phyloP scores from a whole-genome alignment of 2,888 invertebrate genomes.

The Temnothorax rugatulus region DNA sequence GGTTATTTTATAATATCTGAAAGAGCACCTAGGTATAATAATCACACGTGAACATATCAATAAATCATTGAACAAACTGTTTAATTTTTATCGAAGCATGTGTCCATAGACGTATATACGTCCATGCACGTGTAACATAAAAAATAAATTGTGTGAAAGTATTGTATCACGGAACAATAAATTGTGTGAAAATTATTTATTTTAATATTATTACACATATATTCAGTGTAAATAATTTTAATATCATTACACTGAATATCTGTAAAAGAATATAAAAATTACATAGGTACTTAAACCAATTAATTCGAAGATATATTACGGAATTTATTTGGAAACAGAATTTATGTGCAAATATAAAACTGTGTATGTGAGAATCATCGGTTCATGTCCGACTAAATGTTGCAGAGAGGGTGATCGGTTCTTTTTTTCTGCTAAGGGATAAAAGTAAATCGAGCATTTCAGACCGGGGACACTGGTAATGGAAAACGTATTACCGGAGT shows the following conservation, averaged over 20 bases:
- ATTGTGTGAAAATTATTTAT: not conserved
- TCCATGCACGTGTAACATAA: not conserved
- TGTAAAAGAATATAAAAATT: not conserved
- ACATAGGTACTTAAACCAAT: not conserved
- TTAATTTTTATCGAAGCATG: not conserved
- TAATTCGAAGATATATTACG: not conserved
- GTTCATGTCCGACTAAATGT: not conserved
- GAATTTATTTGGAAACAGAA: not conserved
- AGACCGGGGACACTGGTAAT: constrained; percentile 78
- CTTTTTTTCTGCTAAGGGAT: constrained; percentile 27
- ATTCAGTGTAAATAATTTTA: constrained; percentile 1
- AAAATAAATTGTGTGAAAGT: not conserved
- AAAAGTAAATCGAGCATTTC: constrained; percentile 70
- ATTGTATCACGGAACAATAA: not conserved
- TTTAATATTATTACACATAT: constrained; percentile 4
- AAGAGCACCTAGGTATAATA: not conserved
- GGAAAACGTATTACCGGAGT: constrained; percentile 83
- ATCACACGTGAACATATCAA: constrained; percentile 12
- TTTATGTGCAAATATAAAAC: not conserved
- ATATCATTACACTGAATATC: not conserved
- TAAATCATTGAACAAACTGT: not conserved
- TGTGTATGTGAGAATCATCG: not conserved
- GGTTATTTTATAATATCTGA: constrained; percentile 5
- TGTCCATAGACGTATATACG: not conserved
- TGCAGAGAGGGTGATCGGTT: constrained; percentile 7